Evolutionary conservation across 2,888 invertebrate species (phyloP).

Genomic region (Platycheirus rosarum): DNA sequence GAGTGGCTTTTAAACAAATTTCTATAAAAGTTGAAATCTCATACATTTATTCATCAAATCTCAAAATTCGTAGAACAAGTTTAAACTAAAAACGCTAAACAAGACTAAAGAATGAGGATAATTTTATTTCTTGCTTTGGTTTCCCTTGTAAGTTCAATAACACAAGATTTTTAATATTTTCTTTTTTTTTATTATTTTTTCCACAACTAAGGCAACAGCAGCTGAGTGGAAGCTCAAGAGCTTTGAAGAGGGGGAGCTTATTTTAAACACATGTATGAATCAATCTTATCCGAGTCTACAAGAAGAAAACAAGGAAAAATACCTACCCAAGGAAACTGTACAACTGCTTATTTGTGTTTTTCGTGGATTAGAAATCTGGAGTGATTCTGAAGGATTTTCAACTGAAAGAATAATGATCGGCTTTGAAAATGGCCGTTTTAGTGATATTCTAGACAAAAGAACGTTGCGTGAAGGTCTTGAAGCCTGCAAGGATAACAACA

Average conservation of each 20-base stretch:
- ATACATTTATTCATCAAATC: too few species aligned
- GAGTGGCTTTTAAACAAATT: too few species aligned
- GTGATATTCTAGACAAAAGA: background rate
- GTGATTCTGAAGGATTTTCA: conserved; percentile 7
- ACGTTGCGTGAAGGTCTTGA: background rate
- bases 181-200: too few species aligned
- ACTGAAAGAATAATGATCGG: background rate
- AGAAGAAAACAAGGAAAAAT: background rate
- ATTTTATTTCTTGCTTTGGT: too few species aligned
- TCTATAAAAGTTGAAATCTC: too few species aligned
- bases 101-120: too few species aligned
- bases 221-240: background rate
- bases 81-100: too few species aligned
- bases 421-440: background rate
- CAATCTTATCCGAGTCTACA: too few species aligned
- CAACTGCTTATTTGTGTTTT: background rate
- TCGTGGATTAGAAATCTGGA: background rate
- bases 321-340: background rate
- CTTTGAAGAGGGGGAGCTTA: background rate
- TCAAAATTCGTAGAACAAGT: too few species aligned
- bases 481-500: background rate
- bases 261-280: background rate
- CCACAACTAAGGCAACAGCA: background rate
- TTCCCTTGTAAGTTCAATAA: conserved; percentile 1
- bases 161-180: too few species aligned